Evolutionary conservation across 2,888 invertebrate species (phyloP), one percentile per base, ranked within the genome.

Genomic region (Branchellion lobata): DNA sequence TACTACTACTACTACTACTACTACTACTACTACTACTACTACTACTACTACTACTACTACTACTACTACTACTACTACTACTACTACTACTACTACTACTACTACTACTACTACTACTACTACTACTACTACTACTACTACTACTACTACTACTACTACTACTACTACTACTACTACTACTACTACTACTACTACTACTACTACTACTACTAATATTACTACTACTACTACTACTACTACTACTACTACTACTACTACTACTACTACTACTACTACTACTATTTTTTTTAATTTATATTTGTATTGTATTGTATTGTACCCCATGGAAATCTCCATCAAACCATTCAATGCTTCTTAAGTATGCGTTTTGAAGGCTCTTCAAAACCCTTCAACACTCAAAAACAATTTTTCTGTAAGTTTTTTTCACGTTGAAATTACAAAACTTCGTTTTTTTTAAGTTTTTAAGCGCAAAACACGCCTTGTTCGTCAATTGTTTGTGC

Each of bases 321-420:
- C n/a, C n/a, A n/a, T n/a, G n/a, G n/a, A n/a, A n/a, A n/a, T 57
- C 8, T n/a, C 5, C 14, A 8, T 18, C n/a, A 8, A 57, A 3
- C 61, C 5, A 18, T n/a, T 14, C n/a, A 57, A 57, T n/a, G 3
- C 61, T n/a, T n/a, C 5, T 14, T 3, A 57, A n/a, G 11, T 14
- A 11, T 29, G 3, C 27, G 69, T 81, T 89, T 87, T 61, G 89
- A 85, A 81, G 89, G 89, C n/a, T 89, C 88, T 84, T 89, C 89
- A 84, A 89, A 89, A 82, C 88, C 88, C 57, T n/a, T n/a, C n/a
- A n/a, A n/a, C n/a, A n/a, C n/a, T n/a, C n/a, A n/a, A n/a, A n/a
- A n/a, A n/a, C n/a, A n/a, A n/a, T n/a, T n/a, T 47, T 47, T 47
- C 18, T 47, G 18, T 47, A 18, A 47, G 47, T 47, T 47, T 47